Base-by-base conservation (phyloP, 2,113 vertebrate genomes). In the Labrus mixtus region DNA sequence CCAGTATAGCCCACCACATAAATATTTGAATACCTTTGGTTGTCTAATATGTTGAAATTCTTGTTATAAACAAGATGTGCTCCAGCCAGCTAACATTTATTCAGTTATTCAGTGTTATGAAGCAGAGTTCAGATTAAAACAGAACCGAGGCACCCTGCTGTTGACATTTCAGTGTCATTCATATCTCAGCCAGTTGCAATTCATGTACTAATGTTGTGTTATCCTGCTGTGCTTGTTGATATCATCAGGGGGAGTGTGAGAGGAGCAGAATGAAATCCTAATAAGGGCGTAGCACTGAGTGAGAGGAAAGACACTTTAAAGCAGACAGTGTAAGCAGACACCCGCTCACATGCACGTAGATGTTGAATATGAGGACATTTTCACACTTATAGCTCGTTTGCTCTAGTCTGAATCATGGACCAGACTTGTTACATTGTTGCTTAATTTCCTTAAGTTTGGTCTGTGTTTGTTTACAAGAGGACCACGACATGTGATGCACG, bases 221-320 rank as follows among this genome's bases (percentile, higher is more conserved):
- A 8, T 81, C 82, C 71, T 53, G 50, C 73, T 68, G 78, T 23
- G 77, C 69, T 41, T 78, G 87, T 83, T 83, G 63, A 74, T 73
- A 78, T 19, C 71, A 56, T 69, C 19, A 11, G 19, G 79, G 58
- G 62, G 46, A 43, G 75, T 73, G 73, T 85, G 46, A 64, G 68
- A 68, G 6, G 13, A 57, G 56, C 19, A 76, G 64, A 73, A 77
- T 65, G 58, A 80, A 78, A 72, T 73, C 62, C 73, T 73, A 81
- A 89, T 71, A 68, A 82, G 57, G 59, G 76, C 6, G 66, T 65
- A 29, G 39, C 68, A 29, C 54, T 10, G 59, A 45, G 41, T 10
- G 68, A 70, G 63, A 37, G 68, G 46, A 36, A 15, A 62, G 29
- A 25, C 19, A 17, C 48, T 56, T 11, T 51, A 8, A 53, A 16